A percentile compares a stretch with the other conserved stretches of the same genome.
These are phyloP conservation scores for Scaeva pyrastri DNA, from an alignment of 2,888 invertebrate species.

Conservation along the genomic window DNA sequence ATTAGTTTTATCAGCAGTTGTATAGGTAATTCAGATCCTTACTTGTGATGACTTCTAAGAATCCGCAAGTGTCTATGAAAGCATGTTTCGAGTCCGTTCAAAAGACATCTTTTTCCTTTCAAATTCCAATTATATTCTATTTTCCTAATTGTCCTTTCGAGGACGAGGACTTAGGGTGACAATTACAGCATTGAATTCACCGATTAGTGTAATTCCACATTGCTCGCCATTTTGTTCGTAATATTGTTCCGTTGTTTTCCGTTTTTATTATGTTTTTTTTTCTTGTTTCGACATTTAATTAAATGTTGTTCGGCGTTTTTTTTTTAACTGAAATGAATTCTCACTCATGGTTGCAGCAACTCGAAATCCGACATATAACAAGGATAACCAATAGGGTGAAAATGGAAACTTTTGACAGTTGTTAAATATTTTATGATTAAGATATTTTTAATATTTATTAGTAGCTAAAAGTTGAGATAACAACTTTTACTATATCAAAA, in stretches of 20 bases:
- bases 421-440: too few species aligned
- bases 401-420: too few species aligned
- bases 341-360: too few species aligned
- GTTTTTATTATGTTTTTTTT: slow-evolving; percentile 16
- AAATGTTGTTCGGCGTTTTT: too few species aligned
- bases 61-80: not conserved
- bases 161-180: slow-evolving; percentile 51
- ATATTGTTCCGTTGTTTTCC: not conserved
- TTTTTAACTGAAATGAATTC: too few species aligned
- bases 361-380: too few species aligned
- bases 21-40: not conserved
- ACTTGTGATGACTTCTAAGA: not conserved
- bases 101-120: slow-evolving; percentile 37
- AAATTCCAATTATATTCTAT: slow-evolving; percentile 64
- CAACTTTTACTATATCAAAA: too few species aligned
- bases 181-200: slow-evolving; percentile 63
- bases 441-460: too few species aligned
- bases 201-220: slow-evolving; percentile 56
- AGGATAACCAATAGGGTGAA: too few species aligned
- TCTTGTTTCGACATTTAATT: not conserved
- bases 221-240: not conserved
- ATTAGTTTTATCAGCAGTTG: slow-evolving; percentile 1
- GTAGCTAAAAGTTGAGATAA: too few species aligned
- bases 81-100: slow-evolving; percentile 3
- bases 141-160: slow-evolving; percentile 57